Evolutionary conservation across 2,113 vertebrate genomes (phyloP).

Genomic region (Phyllostomus hastatus): DNA sequence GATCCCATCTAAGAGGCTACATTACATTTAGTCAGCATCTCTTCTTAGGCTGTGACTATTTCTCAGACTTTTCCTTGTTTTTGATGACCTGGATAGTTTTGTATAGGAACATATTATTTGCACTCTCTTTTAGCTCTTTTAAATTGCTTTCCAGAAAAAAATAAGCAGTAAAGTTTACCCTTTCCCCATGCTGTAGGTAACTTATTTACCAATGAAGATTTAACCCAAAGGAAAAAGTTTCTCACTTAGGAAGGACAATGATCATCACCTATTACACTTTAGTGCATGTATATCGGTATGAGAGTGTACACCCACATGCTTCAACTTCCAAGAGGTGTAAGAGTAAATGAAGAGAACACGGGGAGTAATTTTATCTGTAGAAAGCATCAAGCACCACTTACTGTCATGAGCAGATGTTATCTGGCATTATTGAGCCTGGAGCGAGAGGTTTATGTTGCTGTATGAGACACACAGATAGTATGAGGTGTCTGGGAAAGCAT

Average conservation of each 20-base stretch:
- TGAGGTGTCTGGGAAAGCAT: not conserved
- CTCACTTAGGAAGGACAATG: not conserved
- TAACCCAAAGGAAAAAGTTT: not conserved
- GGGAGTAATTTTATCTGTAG: not conserved
- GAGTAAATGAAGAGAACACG: not conserved
- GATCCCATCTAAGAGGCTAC: not conserved
- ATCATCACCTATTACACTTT: not conserved
- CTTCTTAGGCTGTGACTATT: not conserved
- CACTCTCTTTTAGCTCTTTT: not conserved
- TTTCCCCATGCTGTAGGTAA: not conserved
- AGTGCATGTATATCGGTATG: not conserved
- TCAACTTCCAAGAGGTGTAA: not conserved
- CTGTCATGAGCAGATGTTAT: not conserved
- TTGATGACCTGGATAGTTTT: not conserved
- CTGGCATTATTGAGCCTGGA: not conserved
- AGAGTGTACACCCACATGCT: not conserved
- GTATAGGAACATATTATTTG: not conserved
- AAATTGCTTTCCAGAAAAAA: slow-evolving; percentile 9
- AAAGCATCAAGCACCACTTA: not conserved
- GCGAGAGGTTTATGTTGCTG: not conserved
- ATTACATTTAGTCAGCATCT: not conserved
- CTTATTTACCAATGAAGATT: not conserved
- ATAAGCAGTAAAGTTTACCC: not conserved
- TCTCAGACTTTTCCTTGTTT: not conserved
- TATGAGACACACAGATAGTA: not conserved